Conservation (phyloP, 2,797 vertebrate species). For the Alauda arvensis region DNA sequence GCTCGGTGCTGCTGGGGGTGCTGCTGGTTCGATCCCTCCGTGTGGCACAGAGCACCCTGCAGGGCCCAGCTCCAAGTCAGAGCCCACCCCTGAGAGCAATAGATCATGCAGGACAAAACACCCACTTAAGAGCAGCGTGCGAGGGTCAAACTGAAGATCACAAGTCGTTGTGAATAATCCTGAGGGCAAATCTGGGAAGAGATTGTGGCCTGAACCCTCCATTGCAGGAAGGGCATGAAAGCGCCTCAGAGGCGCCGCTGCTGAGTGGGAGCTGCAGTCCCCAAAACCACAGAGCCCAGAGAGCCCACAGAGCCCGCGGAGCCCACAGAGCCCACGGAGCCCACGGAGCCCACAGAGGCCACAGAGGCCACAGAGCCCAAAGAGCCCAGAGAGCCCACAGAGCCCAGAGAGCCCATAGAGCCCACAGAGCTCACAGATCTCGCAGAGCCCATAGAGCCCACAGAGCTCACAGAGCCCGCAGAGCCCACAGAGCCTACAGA, state of each 20-base stretch:
- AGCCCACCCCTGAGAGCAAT: not conserved
- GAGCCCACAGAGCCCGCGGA: not conserved
- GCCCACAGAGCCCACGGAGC: not conserved
- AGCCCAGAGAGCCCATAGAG: not conserved
- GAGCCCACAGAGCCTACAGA: not conserved
- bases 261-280: not conserved
- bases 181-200: not conserved
- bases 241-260: not conserved
- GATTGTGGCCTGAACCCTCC: not conserved
- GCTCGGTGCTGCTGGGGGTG: not conserved
- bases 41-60: fast-evolving
- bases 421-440: too few relatives aligned
- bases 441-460: not conserved
- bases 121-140: not conserved
- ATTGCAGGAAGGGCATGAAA: not conserved
- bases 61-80: not conserved
- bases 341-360: not conserved
- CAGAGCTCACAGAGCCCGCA: too few relatives aligned
- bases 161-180: not conserved
- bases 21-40: fast-evolving
- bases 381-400: too few relatives aligned
- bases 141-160: not conserved
- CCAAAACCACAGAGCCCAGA: not conserved
- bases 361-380: not conserved
- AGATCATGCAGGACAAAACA: not conserved